Conservation (phyloP, 1,140 invertebrate species). For the Zaprionus davidi region DNA sequence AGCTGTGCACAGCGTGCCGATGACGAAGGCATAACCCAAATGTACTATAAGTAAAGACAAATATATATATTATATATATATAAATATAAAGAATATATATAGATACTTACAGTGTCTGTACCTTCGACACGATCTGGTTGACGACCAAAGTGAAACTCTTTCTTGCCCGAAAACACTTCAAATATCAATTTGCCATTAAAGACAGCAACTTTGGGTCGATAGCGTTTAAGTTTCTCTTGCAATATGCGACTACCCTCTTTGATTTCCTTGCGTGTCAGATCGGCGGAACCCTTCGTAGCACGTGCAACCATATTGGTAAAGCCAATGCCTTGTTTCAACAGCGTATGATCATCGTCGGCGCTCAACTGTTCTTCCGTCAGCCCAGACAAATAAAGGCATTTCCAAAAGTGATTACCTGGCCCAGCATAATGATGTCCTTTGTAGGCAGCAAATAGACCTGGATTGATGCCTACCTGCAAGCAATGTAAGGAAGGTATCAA, state of each 20-base stretch:
- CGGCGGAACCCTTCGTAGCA: conserved; percentile 97
- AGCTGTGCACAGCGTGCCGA: conserved; percentile 97
- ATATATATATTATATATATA: background rate
- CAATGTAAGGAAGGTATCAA: background rate
- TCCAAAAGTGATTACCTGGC: conserved; percentile 99
- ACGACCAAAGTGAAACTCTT: conserved; percentile 98
- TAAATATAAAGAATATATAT: background rate
- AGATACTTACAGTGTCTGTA: conserved; percentile 93
- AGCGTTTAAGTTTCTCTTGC: conserved; percentile 95
- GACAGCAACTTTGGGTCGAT: conserved; percentile 97
- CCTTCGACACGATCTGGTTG: conserved; percentile 96
- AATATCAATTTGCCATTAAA: conserved; percentile 99
- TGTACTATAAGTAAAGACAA: conserved; percentile 88
- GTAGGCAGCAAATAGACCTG: conserved; percentile 97
- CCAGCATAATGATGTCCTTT: conserved; percentile 99
- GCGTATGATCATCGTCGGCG: conserved; percentile 97
- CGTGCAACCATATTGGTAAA: conserved; percentile 99
- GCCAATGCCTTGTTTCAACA: conserved; percentile 96
- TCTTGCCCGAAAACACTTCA: conserved; percentile 98
- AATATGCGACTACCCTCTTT: conserved; percentile 97
- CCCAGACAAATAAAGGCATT: conserved; percentile 97
- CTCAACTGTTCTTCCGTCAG: conserved; percentile 97
- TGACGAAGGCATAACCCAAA: conserved; percentile 99
- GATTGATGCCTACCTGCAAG: conserved; percentile 97
- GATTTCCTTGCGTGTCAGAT: conserved; percentile 98